These are phyloP conservation scores for Lepus oiostolus DNA, from an alignment of 2,797 vertebrate genomes.

Conservation along the genomic window DNA sequence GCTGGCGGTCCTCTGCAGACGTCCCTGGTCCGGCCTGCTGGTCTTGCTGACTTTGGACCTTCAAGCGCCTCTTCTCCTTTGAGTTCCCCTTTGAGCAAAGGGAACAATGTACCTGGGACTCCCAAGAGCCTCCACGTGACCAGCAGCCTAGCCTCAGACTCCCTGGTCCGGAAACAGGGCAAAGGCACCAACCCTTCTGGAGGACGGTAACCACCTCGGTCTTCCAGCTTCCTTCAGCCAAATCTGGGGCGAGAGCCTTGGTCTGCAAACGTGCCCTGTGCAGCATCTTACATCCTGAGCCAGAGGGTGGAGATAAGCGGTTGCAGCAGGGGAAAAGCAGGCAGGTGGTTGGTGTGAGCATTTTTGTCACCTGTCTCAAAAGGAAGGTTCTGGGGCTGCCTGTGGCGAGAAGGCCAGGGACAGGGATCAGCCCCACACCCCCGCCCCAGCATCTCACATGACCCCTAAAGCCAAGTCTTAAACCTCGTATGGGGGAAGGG, in stretches of 20 bases:
- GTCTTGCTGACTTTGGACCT: slow-evolving; percentile 93
- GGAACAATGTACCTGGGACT: slow-evolving; percentile 91
- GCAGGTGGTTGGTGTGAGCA: slow-evolving; percentile 85
- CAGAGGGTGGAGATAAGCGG: slow-evolving; percentile 80
- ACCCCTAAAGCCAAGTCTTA: slow-evolving; percentile 77
- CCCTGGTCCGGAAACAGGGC: slow-evolving; percentile 92
- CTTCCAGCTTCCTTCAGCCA: slow-evolving; percentile 84
- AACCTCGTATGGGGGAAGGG: slow-evolving; percentile 75
- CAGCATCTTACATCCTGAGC: slow-evolving; percentile 79
- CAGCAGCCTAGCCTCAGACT: slow-evolving; percentile 91
- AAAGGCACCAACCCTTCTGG: slow-evolving; percentile 93
- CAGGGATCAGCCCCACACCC: slow-evolving; percentile 54
- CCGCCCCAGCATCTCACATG: slow-evolving; percentile 53
- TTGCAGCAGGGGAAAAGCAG: slow-evolving; percentile 84
- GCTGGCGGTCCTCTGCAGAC: slow-evolving; percentile 94
- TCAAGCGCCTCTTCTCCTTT: slow-evolving; percentile 94
- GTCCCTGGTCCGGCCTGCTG: slow-evolving; percentile 92
- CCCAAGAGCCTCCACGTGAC: slow-evolving; percentile 92
- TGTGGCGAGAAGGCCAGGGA: slow-evolving; percentile 78
- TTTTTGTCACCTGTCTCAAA: slow-evolving; percentile 87
- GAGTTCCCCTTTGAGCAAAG: slow-evolving; percentile 93
- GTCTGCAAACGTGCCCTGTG: slow-evolving; percentile 80
- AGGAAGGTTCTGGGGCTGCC: slow-evolving; percentile 79
- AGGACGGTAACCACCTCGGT: slow-evolving; percentile 90
- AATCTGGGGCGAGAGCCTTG: slow-evolving; percentile 80